A percentile compares a stretch with the other conserved stretches of the same genome.
Conservation (phyloP, 2,888 invertebrate genomes). For the Tyria jacobaeae region DNA sequence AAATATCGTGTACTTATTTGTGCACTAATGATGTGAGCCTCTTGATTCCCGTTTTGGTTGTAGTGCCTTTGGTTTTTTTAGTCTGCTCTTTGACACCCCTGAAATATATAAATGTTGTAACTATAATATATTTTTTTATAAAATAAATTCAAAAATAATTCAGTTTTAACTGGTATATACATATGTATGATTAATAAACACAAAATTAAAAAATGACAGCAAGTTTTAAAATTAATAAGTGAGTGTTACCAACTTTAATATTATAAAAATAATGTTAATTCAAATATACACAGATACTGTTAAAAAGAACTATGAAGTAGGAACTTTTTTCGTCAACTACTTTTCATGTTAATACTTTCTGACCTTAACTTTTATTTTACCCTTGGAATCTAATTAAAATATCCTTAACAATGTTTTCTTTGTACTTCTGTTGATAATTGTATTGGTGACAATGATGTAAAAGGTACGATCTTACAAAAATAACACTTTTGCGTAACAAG, state of each 20-base stretch:
- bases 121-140: background rate
- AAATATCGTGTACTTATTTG: slow-evolving; percentile 69
- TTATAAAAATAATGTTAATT: background rate
- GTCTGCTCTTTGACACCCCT: slow-evolving; percentile 83
- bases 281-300: background rate
- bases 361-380: background rate
- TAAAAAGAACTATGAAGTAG: background rate
- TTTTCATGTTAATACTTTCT: background rate
- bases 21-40: slow-evolving; percentile 79
- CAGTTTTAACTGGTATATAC: too few relatives aligned
- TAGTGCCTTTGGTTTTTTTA: slow-evolving; percentile 80
- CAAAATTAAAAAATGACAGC: background rate
- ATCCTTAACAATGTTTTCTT: background rate
- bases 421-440: background rate
- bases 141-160: too few relatives aligned
- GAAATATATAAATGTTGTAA: slow-evolving; percentile 45
- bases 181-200: background rate
- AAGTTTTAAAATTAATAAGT: background rate
- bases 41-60: slow-evolving; percentile 73
- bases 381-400: too few relatives aligned
- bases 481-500: background rate
- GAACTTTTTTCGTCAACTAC: background rate
- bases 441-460: background rate
- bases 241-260: background rate
- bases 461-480: background rate